Conservation (phyloP, 2,888 invertebrate species). For the Alviniconcha strummeri region DNA sequence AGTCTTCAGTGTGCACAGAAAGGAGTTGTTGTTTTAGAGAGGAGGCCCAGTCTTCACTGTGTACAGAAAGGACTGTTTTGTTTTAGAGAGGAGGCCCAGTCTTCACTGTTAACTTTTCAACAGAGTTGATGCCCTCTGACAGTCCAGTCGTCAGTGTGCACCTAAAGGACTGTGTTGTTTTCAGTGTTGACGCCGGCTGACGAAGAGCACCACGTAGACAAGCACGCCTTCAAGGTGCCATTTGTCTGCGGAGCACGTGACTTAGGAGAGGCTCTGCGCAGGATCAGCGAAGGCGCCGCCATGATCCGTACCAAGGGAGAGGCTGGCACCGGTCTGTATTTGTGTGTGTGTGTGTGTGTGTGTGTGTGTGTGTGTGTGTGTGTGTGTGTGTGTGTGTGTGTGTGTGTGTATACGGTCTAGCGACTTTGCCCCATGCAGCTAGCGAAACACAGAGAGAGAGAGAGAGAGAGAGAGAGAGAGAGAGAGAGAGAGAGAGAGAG, state of each 20-base stretch:
- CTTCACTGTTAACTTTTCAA: too few relatives aligned
- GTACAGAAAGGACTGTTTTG: too few relatives aligned
- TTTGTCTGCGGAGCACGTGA: conserved; percentile 70
- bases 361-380: too few relatives aligned
- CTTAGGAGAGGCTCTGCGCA: conserved; percentile 67
- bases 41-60: too few relatives aligned
- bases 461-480: not conserved
- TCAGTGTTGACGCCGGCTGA: conserved; percentile 68
- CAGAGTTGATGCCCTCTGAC: too few relatives aligned
- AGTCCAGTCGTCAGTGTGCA: too few relatives aligned
- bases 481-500: not conserved
- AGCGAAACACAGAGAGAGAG: not conserved
- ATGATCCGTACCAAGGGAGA: conserved; percentile 71
- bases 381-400: conserved; percentile 33
- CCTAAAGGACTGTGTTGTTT: not conserved
- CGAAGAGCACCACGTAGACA: conserved; percentile 67
- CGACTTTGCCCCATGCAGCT: too few relatives aligned
- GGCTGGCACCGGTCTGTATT: conserved; percentile 64
- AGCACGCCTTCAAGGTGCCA: conserved; percentile 66
- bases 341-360: not conserved
- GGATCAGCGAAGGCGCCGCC: conserved; percentile 68
- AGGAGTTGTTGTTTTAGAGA: too few relatives aligned
- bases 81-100: too few relatives aligned
- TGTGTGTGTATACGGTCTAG: too few relatives aligned
- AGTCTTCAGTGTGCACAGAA: too few relatives aligned